Evolutionary conservation across 2,888 invertebrate species (phyloP).

Genomic region (Baronia brevicornis): DNA sequence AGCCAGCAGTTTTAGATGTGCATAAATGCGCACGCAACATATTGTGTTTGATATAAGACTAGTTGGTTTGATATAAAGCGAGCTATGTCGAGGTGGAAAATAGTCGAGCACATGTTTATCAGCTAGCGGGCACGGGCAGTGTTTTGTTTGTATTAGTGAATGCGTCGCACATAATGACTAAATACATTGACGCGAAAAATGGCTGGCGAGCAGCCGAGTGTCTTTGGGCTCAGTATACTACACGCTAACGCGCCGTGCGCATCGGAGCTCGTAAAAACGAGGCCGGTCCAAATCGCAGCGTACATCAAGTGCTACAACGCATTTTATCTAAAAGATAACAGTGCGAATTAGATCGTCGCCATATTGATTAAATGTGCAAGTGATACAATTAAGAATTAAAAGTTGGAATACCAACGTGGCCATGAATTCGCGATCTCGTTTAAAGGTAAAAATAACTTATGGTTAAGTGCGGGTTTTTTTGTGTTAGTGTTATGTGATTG

Average conservation of each 20-base stretch:
- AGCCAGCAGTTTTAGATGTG: constrained; percentile 4
- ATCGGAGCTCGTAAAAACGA: constrained; percentile 60
- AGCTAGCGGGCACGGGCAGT: constrained; percentile 29
- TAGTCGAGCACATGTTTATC: constrained; percentile 27
- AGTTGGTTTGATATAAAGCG: constrained; percentile 14
- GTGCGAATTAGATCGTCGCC: constrained; percentile 57
- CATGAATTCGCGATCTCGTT: constrained; percentile 62
- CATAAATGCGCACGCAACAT: too few relatives aligned
- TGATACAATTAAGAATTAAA: constrained; percentile 40
- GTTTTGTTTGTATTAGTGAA: constrained; percentile 62
- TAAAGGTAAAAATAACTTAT: constrained; percentile 55
- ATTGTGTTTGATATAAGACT: constrained; percentile 7
- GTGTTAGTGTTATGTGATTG: constrained; percentile 45
- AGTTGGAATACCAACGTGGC: constrained; percentile 56
- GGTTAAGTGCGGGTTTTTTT: constrained; percentile 47
- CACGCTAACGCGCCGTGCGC: constrained; percentile 49
- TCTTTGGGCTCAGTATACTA: constrained; percentile 38
- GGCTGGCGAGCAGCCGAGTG: constrained; percentile 39
- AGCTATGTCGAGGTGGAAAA: constrained; percentile 19
- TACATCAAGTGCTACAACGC: constrained; percentile 31
- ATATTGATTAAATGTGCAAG: constrained; percentile 29
- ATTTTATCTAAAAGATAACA: constrained; percentile 61
- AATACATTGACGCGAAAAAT: constrained; percentile 67
- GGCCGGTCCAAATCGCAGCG: constrained; percentile 45
- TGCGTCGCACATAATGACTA: constrained; percentile 65